phyloP scores from a whole-genome alignment of 2,113 vertebrate genomes.

The Leuciscus idus region DNA sequence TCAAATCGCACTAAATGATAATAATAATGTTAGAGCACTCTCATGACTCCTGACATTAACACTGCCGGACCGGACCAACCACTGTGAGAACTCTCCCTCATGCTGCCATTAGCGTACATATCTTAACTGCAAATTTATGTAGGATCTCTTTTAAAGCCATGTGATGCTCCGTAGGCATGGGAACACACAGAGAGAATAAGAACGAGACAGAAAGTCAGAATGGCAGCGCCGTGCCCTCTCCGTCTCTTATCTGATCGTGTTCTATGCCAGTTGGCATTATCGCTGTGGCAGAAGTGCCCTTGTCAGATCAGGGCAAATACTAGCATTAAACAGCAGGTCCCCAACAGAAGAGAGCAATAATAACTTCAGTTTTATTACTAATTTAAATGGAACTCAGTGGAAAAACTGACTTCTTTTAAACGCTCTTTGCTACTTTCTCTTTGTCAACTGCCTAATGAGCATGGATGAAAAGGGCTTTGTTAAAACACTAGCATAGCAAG shows the following conservation, averaged over 20 bases:
- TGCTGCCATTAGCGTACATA: slow-evolving; percentile 35
- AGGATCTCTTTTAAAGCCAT: slow-evolving; percentile 28
- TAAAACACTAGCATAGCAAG: slow-evolving; percentile 30
- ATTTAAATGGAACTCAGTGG: slow-evolving; percentile 24
- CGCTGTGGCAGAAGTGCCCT: slow-evolving; percentile 32
- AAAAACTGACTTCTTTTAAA: not conserved
- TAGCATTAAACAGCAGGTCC: slow-evolving; percentile 39
- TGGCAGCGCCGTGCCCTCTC: slow-evolving; percentile 7
- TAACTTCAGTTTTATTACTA: slow-evolving; percentile 34
- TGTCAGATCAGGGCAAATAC: slow-evolving; percentile 18
- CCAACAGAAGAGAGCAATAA: slow-evolving; percentile 12
- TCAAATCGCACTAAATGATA: slow-evolving; percentile 46
- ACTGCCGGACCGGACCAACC: slow-evolving; percentile 27
- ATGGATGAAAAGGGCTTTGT: slow-evolving; percentile 40
- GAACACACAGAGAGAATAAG: slow-evolving; percentile 7
- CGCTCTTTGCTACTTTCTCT: slow-evolving; percentile 12
- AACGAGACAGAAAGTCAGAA: not conserved
- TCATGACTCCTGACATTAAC: slow-evolving; percentile 39
- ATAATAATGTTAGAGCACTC: slow-evolving; percentile 46
- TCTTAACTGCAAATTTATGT: slow-evolving; percentile 46
- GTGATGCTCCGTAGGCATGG: slow-evolving; percentile 15
- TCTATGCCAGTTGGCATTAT: slow-evolving; percentile 42
- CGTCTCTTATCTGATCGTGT: slow-evolving; percentile 35
- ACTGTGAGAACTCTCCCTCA: slow-evolving; percentile 32
- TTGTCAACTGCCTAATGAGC: slow-evolving; percentile 43